Base-by-base conservation (phyloP, 2,888 invertebrate species). In the Pseudococcus viburni region DNA sequence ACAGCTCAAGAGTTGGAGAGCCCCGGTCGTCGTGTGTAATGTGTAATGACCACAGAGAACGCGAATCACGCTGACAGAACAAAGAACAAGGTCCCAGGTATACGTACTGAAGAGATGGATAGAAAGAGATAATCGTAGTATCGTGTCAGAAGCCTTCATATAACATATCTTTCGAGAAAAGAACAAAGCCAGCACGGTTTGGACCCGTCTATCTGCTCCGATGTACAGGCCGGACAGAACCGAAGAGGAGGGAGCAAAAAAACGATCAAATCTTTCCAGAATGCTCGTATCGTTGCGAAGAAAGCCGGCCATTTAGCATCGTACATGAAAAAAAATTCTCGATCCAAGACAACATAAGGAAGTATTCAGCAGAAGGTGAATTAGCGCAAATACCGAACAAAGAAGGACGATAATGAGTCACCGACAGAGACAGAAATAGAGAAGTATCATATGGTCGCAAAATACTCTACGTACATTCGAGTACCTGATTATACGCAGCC, bases 51-150 rank as follows among this genome's bases (percentile, higher is more conserved):
- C 64, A 64, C 64, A 22, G 64, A 64, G 64, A 64, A 64, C 64
- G 64, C 64, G 64, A 64, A 64, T 64, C 64, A 64, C 64, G 64
- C 64, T 64, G 64, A 64, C 64, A 64, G 64, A 64, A 64, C 64
- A 64, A 64, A 64, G 64, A 64, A 64, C 64, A 64, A 64, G 64
- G 64, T 64, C 64, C 64, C 64, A 64, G 64, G 64, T 64, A 64
- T 64, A 19, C n/a, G n/a, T n/a, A n/a, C 22, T 2, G 9, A 64
- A 19, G 19, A 64, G 64, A 64, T 64, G 64, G 22, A 64, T 64
- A 64, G 64, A 64, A 64, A 64, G 64, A 64, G 64, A 64, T 64
- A 64, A 64, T 64, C 64, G 64, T 64, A 64, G 22, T 22, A 64
- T 64, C 64, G 64, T 64, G 64, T 64, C 64, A 19, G 64, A 64